Evolutionary conservation across 2,888 invertebrate species (phyloP).

Genomic region (Athalia circularis): DNA sequence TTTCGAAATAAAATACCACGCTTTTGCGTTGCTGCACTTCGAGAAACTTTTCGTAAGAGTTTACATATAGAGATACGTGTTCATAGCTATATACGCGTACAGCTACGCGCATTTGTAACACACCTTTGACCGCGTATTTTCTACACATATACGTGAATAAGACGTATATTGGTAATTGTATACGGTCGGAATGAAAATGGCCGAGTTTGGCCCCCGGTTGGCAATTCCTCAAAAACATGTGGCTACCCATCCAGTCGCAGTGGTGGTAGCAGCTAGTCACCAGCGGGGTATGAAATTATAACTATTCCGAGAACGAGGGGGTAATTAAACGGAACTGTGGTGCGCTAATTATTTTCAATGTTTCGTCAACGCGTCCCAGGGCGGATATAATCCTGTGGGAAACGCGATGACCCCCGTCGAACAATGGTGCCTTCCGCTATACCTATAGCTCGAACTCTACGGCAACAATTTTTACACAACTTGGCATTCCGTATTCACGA

Average conservation of each 20-base stretch:
- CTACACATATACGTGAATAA: no score
- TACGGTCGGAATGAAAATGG: no score
- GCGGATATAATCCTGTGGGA: slow-evolving; percentile 11
- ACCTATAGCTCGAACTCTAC: background rate
- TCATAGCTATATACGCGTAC: background rate
- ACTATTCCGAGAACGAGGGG: background rate
- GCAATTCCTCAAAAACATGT: no score
- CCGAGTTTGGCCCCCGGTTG: no score
- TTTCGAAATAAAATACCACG: slow-evolving; percentile 38
- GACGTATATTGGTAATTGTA: no score
- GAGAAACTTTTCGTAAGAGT: slow-evolving; percentile 4
- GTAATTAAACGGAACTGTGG: slow-evolving; percentile 34
- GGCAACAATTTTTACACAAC: background rate
- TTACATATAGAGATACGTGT: background rate
- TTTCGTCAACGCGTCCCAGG: slow-evolving; percentile 28
- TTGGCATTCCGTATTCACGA: background rate
- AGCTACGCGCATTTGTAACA: no score
- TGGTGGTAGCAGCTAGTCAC: no score
- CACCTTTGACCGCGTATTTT: no score
- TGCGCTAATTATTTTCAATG: slow-evolving; percentile 34
- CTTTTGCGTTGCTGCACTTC: slow-evolving; percentile 2
- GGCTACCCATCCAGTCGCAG: no score
- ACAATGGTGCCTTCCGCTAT: background rate
- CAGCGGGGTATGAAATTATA: background rate
- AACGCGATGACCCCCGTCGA: slow-evolving; percentile 26